Base-by-base conservation (phyloP, 1,140 invertebrate genomes). In the Heliothis subflexa region DNA sequence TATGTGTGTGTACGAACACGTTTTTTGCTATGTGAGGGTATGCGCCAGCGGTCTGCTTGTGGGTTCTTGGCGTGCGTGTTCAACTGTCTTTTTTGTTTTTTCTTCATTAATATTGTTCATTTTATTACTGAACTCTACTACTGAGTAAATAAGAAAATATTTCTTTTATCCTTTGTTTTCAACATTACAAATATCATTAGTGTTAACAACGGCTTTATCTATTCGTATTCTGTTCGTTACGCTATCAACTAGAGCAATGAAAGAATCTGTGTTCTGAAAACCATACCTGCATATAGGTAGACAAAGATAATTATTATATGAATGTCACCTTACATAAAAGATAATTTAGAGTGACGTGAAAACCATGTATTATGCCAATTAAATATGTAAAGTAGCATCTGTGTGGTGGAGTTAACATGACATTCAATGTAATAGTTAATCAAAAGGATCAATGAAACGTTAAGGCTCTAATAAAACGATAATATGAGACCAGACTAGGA, bases 401-500 rank as follows among this genome's bases (percentile, higher is more conserved):
- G 25, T 68, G 21, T 28, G 16, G 14, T 71, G 9, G 54, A 54
- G 11, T 28, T 54, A 25, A 50, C 66, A 71, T 28, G 68, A 71
- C 45, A 61, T 18, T 16, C 13, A 57, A 70, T 72, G 55, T 68
- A 47, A 66, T 59, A 40, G 33, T 79, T 74, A 72, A 72, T 82
- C n/a, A 62, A 75, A 73, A 45, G 73, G 72, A 82, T 82, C 81
- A 82, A 82, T 81, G 80, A 71, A 81, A 78, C 76, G 68, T 55
- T 77, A 76, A 78, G 75, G 12, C 68, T 66, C 74, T 81, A 83
- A 81, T 85, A 83, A 80, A 86, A 81, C 84, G 78, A 85, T 88
- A 87, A 89, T 87, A 88, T 78, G 85, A 80, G 71, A 79, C 78
- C 77, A 88, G 82, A 88, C 83, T 88, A 92, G 87, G 89, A 90